Base-by-base conservation (phyloP, 2,113 vertebrate species). In the rabbit (Oryctolagus cuniculus) region DNA sequence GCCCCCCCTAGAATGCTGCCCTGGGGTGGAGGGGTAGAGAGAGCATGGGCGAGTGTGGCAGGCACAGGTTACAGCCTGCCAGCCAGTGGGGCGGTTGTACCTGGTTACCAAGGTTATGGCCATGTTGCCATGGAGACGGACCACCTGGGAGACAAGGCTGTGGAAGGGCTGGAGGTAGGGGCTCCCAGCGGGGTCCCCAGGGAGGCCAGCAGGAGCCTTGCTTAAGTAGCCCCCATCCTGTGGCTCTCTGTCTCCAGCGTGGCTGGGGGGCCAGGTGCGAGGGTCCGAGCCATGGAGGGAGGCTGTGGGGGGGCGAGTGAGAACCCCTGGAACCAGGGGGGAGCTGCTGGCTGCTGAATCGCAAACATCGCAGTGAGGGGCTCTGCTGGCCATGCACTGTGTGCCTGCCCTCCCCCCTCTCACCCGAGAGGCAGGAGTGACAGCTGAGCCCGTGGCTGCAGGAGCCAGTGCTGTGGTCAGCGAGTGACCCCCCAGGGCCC, bases 41-140 rank as follows among this genome's bases (percentile, higher is more conserved):
- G 38, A 38, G 38, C 38, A 5, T 38, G 38, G 38, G 38, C 38
- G 38, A 38, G 38, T 4, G 38, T 38, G 38, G 38, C 38, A 38
- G 38, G 4, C 38, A 38, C 38, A 38, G 38, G 38, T 38, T 38
- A 38, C 38, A 38, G 38, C 38, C 38, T 38, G 38, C 38, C 38
- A 38, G 38, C 4, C 38, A 38, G 38, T 38, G 38, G 38, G 38
- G 38, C 38, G 38, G 38, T 38, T 38, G 38, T 38, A 38, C 96
- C 96, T 96, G 96, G 96, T 96, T 94, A 81, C 84, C 78, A 94
- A 85, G 95, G 95, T 94, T 63, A 96, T 25, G 1, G 72, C 80
- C 93, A 51, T 0, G 87, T 96, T 87, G 72, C 92, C 38, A n/a
- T 90, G 92, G 93, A 90, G 83, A 96, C 0, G 3, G 22, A 55